These are phyloP conservation scores for Tachyglossus aculeatus DNA, from an alignment of 2,797 vertebrate genomes.

Conservation along the genomic window DNA sequence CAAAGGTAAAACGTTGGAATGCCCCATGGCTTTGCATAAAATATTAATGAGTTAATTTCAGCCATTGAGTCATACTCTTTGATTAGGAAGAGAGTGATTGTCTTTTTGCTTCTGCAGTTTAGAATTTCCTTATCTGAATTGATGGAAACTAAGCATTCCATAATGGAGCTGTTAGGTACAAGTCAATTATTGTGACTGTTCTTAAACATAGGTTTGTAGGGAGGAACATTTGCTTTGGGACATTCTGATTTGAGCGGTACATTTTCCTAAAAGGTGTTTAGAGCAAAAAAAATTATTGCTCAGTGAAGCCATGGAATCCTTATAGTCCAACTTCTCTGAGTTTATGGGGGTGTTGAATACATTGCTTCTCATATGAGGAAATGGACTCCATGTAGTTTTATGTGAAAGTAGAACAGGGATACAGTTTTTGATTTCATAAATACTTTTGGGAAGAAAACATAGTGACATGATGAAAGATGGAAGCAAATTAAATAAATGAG, in stretches of 20 bases:
- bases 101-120: conserved; percentile 14
- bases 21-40: conserved; percentile 11
- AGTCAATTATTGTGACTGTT: not conserved
- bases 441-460: too few relatives aligned
- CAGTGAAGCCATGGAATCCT: too few relatives aligned
- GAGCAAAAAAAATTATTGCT: not conserved
- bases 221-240: conserved; percentile 10
- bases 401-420: too few relatives aligned
- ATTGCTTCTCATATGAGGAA: not conserved
- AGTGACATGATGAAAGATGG: too few relatives aligned
- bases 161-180: not conserved
- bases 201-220: not conserved
- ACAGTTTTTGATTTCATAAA: too few relatives aligned
- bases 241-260: conserved; percentile 14
- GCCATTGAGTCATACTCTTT: not conserved
- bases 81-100: conserved; percentile 7
- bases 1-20: conserved; percentile 76
- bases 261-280: too few relatives aligned
- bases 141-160: not conserved
- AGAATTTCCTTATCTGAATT: conserved; percentile 12
- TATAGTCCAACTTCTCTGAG: not conserved
- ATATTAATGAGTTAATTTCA: conserved; percentile 33
- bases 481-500: too few relatives aligned
- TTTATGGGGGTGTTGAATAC: not conserved
- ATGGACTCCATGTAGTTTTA: too few relatives aligned